Percentiles rank a stretch among this genome's conserved stretches.
Evolutionary conservation across 2,888 invertebrate species (phyloP).

Genomic region (Apodemia mormo): DNA sequence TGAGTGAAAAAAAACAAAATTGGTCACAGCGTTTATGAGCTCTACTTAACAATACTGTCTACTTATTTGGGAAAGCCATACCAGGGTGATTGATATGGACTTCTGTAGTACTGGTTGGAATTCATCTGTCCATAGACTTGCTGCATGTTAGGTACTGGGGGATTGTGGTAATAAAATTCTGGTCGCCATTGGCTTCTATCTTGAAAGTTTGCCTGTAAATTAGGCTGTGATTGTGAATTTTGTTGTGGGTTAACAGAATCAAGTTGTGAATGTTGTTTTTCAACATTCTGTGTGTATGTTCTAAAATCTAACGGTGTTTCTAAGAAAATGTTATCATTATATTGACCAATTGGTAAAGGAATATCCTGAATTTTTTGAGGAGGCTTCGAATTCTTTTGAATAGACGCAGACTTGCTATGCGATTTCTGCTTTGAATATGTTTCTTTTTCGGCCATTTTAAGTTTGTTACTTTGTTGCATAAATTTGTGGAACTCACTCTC

Average conservation of each 20-base stretch:
- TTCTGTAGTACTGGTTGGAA: conserved; percentile 57
- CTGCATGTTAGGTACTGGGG: conserved; percentile 43
- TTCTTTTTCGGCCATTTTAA: background rate
- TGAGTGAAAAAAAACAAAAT: background rate
- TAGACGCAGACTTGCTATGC: conserved; percentile 34
- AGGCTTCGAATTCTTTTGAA: background rate
- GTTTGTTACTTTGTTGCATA: conserved; percentile 45
- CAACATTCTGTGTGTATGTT: conserved; percentile 40
- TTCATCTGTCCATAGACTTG: conserved; percentile 52
- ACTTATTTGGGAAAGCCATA: conserved; percentile 57
- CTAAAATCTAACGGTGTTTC: conserved; percentile 59
- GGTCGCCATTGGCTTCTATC: conserved; percentile 46
- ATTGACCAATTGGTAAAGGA: conserved; percentile 62
- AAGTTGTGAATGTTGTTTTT: conserved; percentile 21
- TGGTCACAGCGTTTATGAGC: conserved; percentile 6
- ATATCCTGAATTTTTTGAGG: conserved; percentile 43
- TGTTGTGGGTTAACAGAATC: background rate
- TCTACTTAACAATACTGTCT: conserved; percentile 42
- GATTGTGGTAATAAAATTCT: conserved; percentile 45
- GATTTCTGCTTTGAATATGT: conserved; percentile 32
- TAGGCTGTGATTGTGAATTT: background rate
- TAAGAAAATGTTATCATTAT: conserved; percentile 68
- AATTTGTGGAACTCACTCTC: conserved; percentile 70
- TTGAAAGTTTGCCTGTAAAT: conserved; percentile 1
- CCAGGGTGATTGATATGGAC: conserved; percentile 68